Evolutionary conservation across 2,113 vertebrate genomes (phyloP).

Genomic region (Pundamilia nyererei): DNA sequence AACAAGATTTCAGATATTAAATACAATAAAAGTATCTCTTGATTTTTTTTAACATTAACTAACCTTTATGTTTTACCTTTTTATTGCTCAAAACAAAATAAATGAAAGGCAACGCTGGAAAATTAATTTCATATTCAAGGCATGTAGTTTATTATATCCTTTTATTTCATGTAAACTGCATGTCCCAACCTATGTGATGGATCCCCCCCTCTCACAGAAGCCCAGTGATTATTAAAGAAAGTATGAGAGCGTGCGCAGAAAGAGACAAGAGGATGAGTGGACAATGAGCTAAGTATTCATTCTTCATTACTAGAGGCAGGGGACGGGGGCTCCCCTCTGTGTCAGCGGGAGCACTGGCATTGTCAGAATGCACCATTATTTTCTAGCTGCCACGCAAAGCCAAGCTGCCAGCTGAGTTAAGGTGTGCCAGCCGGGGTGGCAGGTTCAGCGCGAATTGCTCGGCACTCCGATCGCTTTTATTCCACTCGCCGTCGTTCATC

Average conservation of each 20-base stretch:
- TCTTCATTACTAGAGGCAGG: constrained; percentile 44
- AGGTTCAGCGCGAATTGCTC: constrained; percentile 44
- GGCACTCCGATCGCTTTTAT: constrained; percentile 33
- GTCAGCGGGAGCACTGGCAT: constrained; percentile 45
- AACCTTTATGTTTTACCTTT: background rate
- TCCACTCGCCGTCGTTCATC: constrained; percentile 24
- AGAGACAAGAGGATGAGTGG: constrained; percentile 8
- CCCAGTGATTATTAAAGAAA: background rate
- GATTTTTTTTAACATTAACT: background rate
- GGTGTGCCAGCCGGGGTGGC: constrained; percentile 51
- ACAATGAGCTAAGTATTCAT: constrained; percentile 52
- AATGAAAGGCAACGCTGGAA: background rate
- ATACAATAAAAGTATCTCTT: background rate
- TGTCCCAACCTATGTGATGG: background rate
- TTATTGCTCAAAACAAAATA: background rate
- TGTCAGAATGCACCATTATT: constrained; percentile 58
- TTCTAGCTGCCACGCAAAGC: constrained; percentile 28
- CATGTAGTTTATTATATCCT: background rate
- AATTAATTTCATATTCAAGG: fast-evolving
- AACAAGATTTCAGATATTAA: background rate
- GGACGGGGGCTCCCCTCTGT: constrained; percentile 46
- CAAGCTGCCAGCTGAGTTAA: constrained; percentile 43
- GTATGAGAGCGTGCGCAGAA: background rate
- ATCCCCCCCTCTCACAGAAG: background rate
- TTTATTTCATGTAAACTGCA: background rate